Percentiles rank a stretch among this genome's conserved stretches.
phyloP scores from a whole-genome alignment of 2,113 vertebrate genomes.

The Microtus oregoni region DNA sequence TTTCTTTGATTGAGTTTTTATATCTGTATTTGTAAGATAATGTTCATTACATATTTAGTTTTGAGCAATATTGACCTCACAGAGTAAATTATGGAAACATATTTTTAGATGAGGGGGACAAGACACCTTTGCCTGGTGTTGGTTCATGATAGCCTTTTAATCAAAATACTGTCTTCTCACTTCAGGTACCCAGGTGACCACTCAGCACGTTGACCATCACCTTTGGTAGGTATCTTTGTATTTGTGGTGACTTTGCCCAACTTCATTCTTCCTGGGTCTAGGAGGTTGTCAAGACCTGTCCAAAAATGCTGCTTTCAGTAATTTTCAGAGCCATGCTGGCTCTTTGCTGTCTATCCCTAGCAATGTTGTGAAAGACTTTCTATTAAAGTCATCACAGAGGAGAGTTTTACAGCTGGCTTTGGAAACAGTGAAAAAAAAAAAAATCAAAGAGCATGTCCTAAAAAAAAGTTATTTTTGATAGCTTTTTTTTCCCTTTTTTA shows the following conservation, averaged over 20 bases:
- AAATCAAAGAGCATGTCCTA: background rate
- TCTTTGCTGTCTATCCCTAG: background rate
- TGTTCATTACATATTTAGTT: conserved; percentile 38
- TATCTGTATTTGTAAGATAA: conserved; percentile 12
- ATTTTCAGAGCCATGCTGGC: background rate
- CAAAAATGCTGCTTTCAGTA: background rate
- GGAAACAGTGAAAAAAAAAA: background rate
- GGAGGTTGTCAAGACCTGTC: background rate
- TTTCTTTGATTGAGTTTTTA: conserved; percentile 34
- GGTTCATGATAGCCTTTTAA: background rate
- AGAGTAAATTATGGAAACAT: conserved; percentile 23
- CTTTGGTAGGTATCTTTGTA: background rate
- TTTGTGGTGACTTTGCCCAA: background rate
- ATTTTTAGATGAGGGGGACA: background rate
- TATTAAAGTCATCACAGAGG: background rate
- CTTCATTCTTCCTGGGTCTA: background rate
- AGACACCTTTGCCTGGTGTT: background rate
- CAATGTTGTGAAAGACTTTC: background rate
- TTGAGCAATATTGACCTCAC: background rate
- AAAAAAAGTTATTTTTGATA: background rate
- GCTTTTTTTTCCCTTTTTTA: background rate
- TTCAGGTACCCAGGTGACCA: conserved; percentile 4
- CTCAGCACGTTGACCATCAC: background rate
- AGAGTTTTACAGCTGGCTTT: conserved; percentile 26
- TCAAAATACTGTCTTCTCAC: background rate